A percentile compares a stretch with the other conserved stretches of the same genome.
These are phyloP conservation scores for Nematostella vectensis DNA, from an alignment of 92 coral and sea anemone species.

Conservation along the genomic window DNA sequence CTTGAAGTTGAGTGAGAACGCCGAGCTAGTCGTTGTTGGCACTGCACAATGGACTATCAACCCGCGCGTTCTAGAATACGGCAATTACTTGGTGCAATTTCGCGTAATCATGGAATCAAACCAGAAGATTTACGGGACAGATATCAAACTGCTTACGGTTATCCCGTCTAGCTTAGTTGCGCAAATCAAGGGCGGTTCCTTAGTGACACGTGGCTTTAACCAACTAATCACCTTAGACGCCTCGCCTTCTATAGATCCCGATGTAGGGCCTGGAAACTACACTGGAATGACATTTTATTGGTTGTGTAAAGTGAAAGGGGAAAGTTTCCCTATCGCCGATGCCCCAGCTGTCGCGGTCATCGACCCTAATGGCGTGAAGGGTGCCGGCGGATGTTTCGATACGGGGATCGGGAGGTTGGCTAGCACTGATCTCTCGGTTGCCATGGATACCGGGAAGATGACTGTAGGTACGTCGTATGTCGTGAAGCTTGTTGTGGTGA, in stretches of 20 bases:
- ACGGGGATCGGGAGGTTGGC: conserved; percentile 60
- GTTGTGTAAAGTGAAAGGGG: conserved; percentile 55
- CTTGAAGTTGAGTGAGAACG: background rate
- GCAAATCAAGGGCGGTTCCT: conserved; percentile 51
- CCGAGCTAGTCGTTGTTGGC: conserved; percentile 6
- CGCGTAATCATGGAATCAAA: conserved; percentile 24
- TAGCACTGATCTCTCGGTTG: conserved; percentile 10
- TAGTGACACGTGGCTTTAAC: conserved; percentile 44
- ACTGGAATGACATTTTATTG: conserved; percentile 53
- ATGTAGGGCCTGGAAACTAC: conserved; percentile 41
- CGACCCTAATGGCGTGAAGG: conserved; percentile 5
- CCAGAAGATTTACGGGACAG: conserved; percentile 8
- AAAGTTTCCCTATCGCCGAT: conserved; percentile 23
- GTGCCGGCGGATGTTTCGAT: conserved; percentile 68
- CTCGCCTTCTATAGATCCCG: conserved; percentile 59
- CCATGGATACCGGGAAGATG: conserved; percentile 40
- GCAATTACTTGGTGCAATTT: conserved; percentile 41
- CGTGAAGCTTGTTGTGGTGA: conserved; percentile 40
- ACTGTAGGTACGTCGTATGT: conserved; percentile 19
- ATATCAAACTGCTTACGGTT: conserved; percentile 33
- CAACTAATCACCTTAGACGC: conserved; percentile 36
- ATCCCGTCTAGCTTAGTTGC: conserved; percentile 38
- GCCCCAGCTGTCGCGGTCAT: conserved; percentile 28
- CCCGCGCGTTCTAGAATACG: conserved; percentile 38
- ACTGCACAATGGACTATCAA: conserved; percentile 54